Evolutionary conservation across 1,140 invertebrate genomes (phyloP).

Genomic region (Helicoverpa armigera): DNA sequence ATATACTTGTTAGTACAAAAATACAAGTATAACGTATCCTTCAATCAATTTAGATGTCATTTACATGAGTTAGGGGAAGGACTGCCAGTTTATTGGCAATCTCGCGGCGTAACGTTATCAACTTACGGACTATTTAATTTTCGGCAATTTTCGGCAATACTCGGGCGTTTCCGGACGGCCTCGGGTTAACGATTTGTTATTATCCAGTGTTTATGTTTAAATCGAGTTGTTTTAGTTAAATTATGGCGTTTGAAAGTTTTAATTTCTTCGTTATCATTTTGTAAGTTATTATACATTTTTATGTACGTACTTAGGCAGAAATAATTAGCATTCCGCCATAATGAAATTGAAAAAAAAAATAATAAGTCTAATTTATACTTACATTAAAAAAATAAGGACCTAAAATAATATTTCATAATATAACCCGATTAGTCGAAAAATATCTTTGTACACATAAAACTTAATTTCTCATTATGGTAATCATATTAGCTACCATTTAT

Average conservation of each 20-base stretch:
- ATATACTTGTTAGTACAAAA: conserved; percentile 24
- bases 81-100: conserved; percentile 69
- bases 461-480: conserved; percentile 19
- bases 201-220: conserved; percentile 46
- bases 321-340: too few relatives aligned
- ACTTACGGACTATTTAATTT: conserved; percentile 70
- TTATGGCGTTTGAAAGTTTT: neutral
- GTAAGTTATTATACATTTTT: too few relatives aligned
- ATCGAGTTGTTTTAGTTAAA: conserved; percentile 22
- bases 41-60: conserved; percentile 61
- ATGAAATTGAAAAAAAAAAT: too few relatives aligned
- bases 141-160: conserved; percentile 59
- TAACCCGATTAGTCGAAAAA: too few relatives aligned
- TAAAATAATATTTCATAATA: too few relatives aligned
- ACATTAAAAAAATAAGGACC: too few relatives aligned
- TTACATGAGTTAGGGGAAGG: conserved; percentile 60
- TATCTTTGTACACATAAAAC: neutral
- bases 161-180: conserved; percentile 82
- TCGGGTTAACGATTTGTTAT: conserved; percentile 53
- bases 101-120: conserved; percentile 67
- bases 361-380: too few relatives aligned
- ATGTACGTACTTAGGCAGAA: too few relatives aligned
- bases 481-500: conserved; percentile 23
- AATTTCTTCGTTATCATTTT: neutral
- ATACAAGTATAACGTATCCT: conserved; percentile 35